A percentile compares a stretch with the other conserved stretches of the same genome.
phyloP scores from a whole-genome alignment of 2,113 vertebrate genomes.

The Gymnorhina tibicen region DNA sequence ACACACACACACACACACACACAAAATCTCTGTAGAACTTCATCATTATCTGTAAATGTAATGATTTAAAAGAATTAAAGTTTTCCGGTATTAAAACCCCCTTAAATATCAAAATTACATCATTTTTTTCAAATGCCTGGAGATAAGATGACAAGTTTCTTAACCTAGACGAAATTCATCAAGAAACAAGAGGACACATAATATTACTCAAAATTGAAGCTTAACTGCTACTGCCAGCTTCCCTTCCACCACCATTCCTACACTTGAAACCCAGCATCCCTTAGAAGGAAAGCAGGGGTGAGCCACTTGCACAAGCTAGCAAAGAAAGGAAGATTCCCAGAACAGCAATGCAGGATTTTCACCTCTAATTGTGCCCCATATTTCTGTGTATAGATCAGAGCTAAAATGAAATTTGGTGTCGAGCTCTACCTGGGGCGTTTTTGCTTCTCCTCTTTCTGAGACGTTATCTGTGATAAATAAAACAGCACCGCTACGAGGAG shows the following conservation, averaged over 20 bases:
- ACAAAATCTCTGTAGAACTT: neutral
- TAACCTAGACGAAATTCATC: neutral
- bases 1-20: too few species aligned
- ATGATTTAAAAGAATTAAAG: neutral
- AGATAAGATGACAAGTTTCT: neutral
- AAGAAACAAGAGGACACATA: neutral
- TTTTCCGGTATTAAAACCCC: neutral
- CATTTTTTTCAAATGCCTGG: neutral
- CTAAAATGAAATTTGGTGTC: neutral
- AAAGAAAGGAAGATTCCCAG: neutral
- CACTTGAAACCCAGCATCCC: neutral
- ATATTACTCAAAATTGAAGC: neutral
- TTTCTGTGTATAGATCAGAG: neutral
- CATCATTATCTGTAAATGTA: neutral
- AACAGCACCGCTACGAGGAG: neutral
- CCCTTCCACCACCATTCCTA: neutral
- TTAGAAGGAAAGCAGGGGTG: neutral
- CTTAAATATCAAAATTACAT: neutral
- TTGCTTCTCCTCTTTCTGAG: neutral
- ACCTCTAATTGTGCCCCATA: neutral
- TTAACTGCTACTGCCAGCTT: neutral
- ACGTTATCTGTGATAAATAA: neutral
- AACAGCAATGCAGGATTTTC: neutral
- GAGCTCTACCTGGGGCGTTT: neutral
- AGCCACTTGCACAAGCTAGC: neutral